Evolutionary conservation across 2,888 invertebrate species (phyloP), one percentile per base, ranked within the genome.

Genomic region (Cantharis flavilabris): DNA sequence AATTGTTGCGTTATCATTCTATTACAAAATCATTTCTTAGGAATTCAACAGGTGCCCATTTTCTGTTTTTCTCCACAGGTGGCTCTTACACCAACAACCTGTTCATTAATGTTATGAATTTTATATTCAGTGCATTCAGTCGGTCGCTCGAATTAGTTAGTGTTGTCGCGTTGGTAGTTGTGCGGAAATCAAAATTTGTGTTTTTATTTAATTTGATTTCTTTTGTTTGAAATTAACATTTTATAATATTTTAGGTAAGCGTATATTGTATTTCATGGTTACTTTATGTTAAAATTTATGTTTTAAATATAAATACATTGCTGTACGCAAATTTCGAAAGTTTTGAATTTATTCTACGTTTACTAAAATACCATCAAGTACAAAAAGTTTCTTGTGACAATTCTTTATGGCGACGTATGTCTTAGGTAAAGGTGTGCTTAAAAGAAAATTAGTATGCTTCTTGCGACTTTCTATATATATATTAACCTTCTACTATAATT

Each of bases 21-120:
- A 49, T 49, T 49, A n/a, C 49, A n/a, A 49, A 49, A 49, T 49
- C n/a, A 49, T 49, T 49, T 49, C 49, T 65, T 28, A 16, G 65
- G 16, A 28, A 33, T 11, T 70, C 75, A 71, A 70, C 75, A 75
- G 75, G 71, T 75, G 69, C 18, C 18, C 13, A n/a, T 26, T 69
- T 75, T 64, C 23, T 11, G 10, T 18, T 14, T 71, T 70, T 23
- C 63, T 65, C 75, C 62, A 71, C 76, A 81, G 82, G 81, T 81
- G 82, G 81, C 82, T 77, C 81, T 76, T 80, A 65, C 30, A 63
- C 62, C 67, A 69, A 62, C 80, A 82, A 82, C 82, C 80, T 82
- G 82, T 81, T 77, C 73, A 49, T 28, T 33, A 30, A 75, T 33
- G 67, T 76, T 49, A 49, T 49, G 49, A n/a, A 49, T 49, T 49